These are phyloP conservation scores for Pandion haliaetus DNA, from an alignment of 2,113 vertebrate genomes.

Conservation along the genomic window DNA sequence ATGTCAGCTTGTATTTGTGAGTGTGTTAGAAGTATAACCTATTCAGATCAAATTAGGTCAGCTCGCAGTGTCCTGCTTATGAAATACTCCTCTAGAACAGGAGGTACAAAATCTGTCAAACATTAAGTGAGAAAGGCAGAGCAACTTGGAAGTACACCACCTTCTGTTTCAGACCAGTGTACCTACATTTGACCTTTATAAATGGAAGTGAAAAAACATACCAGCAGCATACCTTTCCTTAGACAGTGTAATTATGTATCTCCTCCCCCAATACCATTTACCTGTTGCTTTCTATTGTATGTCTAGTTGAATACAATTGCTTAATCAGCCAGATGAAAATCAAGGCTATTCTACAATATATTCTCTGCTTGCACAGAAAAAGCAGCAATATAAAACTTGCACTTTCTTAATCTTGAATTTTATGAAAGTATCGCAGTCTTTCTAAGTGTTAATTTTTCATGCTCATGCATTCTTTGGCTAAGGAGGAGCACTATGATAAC, in stretches of 20 bases:
- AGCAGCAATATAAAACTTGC: neutral
- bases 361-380: neutral
- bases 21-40: neutral
- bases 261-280: neutral
- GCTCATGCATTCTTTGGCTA: neutral
- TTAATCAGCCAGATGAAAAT: neutral
- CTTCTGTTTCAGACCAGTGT: neutral
- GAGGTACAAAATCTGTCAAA: neutral
- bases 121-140: neutral
- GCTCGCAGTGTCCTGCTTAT: neutral
- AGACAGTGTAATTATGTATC: neutral
- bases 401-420: neutral
- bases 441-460: neutral
- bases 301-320: neutral
- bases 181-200: neutral
- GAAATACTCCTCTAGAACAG: neutral
- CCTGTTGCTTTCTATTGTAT: neutral
- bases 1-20: conserved; percentile 28
- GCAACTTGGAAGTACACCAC: neutral
- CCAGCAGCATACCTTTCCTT: neutral
- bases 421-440: neutral
- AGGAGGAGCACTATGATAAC: neutral
- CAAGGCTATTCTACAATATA: neutral
- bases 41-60: conserved; percentile 54
- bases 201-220: neutral